A percentile compares a stretch with the other conserved stretches of the same genome.
These are phyloP conservation scores for Patella pellucida DNA, from an alignment of 2,888 invertebrate species.

Conservation along the genomic window DNA sequence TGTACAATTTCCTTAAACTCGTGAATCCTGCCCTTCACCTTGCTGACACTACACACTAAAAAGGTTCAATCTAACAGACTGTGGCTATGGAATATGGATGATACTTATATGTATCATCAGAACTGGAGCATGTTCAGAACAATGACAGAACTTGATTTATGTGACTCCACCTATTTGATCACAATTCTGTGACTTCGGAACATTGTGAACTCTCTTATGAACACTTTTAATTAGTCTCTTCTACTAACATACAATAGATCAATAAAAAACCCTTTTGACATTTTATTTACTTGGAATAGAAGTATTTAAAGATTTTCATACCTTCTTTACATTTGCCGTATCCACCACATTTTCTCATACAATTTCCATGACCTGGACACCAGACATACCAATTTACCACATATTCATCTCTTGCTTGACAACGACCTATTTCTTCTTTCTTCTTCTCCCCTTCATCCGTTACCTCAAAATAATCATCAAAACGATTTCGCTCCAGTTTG, in stretches of 20 bases:
- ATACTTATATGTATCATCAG: not conserved
- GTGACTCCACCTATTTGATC: not conserved
- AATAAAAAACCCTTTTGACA: too few species aligned
- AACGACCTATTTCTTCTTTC: slow-evolving; percentile 41
- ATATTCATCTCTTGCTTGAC: slow-evolving; percentile 54
- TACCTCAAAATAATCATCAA: slow-evolving; percentile 61
- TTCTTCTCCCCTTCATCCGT: slow-evolving; percentile 51
- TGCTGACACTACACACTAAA: too few species aligned
- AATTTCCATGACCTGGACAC: slow-evolving; percentile 65
- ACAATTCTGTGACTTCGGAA: too few species aligned
- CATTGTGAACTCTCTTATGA: too few species aligned
- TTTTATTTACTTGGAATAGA: too few species aligned
- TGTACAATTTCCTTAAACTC: too few species aligned
- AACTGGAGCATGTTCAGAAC: not conserved
- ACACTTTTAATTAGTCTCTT: too few species aligned
- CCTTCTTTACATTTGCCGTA: slow-evolving; percentile 55
- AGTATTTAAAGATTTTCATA: slow-evolving; percentile 30
- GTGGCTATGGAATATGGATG: too few species aligned
- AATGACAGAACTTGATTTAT: not conserved
- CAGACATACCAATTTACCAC: slow-evolving; percentile 66
- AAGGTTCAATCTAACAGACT: not conserved
- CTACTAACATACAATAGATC: too few species aligned
- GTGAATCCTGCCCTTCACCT: too few species aligned
- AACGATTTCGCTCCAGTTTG: slow-evolving; percentile 55
- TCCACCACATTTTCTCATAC: slow-evolving; percentile 61